phyloP scores from a whole-genome alignment of 1,140 invertebrate genomes.

The Panulirus ornatus region DNA sequence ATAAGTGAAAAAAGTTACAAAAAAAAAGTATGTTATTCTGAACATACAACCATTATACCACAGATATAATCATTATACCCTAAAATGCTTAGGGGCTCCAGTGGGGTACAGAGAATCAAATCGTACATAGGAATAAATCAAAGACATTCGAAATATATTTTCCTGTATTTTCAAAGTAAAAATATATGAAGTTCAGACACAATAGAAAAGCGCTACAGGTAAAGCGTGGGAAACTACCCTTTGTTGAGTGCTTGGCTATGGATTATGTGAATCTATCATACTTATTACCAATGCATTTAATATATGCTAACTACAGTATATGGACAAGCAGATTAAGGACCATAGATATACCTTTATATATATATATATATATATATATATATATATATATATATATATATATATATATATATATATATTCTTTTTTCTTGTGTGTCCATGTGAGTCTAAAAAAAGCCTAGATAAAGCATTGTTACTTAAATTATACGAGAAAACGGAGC shows the following conservation, averaged over 20 bases:
- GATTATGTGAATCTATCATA: neutral
- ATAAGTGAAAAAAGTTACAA: no score
- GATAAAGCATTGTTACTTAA: no score
- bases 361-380: conserved; percentile 16
- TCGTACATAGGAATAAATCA: no score
- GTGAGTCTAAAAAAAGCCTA: neutral
- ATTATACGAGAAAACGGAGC: no score
- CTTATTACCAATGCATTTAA: neutral
- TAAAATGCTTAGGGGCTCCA: no score
- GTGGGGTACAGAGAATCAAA: no score
- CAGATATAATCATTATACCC: no score
- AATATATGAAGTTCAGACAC: conserved; percentile 49
- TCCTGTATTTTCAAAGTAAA: conserved; percentile 63
- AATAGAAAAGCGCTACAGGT: conserved; percentile 1
- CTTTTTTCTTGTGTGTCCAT: neutral
- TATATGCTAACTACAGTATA: neutral
- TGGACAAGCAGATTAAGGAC: neutral
- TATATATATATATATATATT: conserved; percentile 3
- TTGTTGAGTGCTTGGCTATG: neutral
- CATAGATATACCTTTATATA: neutral
- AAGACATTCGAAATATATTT: neutral
- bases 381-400: neutral
- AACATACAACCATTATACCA: no score
- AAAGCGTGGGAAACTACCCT: neutral
- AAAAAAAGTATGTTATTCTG: no score